These are phyloP conservation scores for Nomada fucata DNA, from an alignment of 2,888 invertebrate genomes.

Conservation along the genomic window DNA sequence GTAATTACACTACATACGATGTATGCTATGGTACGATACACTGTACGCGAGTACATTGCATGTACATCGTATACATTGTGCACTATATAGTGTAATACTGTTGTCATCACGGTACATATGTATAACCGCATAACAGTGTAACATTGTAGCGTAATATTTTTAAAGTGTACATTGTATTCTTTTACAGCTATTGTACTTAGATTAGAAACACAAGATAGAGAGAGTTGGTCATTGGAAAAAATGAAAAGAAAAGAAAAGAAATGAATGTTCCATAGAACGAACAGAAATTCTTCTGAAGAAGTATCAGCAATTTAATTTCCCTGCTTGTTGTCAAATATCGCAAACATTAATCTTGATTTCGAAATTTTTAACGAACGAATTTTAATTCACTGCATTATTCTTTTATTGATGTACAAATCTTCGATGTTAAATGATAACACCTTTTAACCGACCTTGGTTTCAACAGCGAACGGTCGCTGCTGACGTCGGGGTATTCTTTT, in stretches of 20 bases:
- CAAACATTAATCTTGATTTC: conserved; percentile 38
- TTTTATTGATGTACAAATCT: conserved; percentile 42
- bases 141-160: conserved; percentile 27
- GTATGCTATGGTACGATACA: conserved; percentile 11
- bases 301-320: background rate
- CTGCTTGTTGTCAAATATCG: conserved; percentile 13
- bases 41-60: conserved; percentile 8
- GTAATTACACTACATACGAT: conserved; percentile 16
- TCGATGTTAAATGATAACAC: conserved; percentile 12
- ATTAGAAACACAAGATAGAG: conserved; percentile 27
- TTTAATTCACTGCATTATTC: conserved; percentile 12
- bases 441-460: background rate
- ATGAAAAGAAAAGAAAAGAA: background rate
- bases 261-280: background rate
- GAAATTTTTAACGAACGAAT: background rate
- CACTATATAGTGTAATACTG: conserved; percentile 3
- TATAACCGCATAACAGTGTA: conserved; percentile 23
- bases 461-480: conserved; percentile 3
- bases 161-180: conserved; percentile 37
- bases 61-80: background rate
- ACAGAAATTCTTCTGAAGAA: conserved; percentile 1
- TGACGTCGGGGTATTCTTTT: conserved; percentile 31
- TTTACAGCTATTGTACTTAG: conserved; percentile 32
- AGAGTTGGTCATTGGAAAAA: conserved; percentile 19
- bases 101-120: conserved; percentile 8